Evolutionary conservation across 2,113 vertebrate genomes (phyloP).

Genomic region (Spilogale gracilis): DNA sequence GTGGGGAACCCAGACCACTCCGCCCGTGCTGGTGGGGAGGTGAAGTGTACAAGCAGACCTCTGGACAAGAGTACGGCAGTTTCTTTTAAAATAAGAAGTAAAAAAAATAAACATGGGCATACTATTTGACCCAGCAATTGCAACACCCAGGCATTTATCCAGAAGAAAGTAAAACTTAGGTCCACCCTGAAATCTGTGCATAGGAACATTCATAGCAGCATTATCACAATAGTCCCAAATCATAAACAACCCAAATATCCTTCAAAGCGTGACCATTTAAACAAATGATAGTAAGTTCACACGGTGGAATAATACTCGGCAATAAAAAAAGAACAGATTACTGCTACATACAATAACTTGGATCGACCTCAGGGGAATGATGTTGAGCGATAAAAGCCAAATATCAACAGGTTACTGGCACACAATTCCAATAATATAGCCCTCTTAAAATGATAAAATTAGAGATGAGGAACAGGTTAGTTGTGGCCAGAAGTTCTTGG

Average conservation of each 20-base stretch:
- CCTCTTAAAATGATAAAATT: not conserved
- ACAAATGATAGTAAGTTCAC: not conserved
- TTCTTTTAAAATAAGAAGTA: not conserved
- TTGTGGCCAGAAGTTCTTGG: not conserved
- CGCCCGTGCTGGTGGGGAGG: accelerated
- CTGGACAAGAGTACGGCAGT: accelerated
- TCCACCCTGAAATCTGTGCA: not conserved
- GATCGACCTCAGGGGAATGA: not conserved
- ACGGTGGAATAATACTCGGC: not conserved
- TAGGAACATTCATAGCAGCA: not conserved
- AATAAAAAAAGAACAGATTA: not conserved
- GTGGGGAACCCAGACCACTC: not conserved
- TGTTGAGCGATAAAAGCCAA: not conserved
- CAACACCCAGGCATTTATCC: not conserved
- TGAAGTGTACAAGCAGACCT: accelerated
- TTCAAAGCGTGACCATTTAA: not conserved
- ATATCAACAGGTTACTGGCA: not conserved
- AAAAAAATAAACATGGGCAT: too few relatives aligned
- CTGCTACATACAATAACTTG: accelerated
- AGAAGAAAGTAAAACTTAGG: not conserved
- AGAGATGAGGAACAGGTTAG: not conserved
- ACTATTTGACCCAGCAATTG: not conserved
- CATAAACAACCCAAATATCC: not conserved
- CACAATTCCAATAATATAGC: not conserved
- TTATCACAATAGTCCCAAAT: not conserved